Base-by-base conservation (phyloP, 2,113 vertebrate genomes). In the Odobenus rosmarus region DNA sequence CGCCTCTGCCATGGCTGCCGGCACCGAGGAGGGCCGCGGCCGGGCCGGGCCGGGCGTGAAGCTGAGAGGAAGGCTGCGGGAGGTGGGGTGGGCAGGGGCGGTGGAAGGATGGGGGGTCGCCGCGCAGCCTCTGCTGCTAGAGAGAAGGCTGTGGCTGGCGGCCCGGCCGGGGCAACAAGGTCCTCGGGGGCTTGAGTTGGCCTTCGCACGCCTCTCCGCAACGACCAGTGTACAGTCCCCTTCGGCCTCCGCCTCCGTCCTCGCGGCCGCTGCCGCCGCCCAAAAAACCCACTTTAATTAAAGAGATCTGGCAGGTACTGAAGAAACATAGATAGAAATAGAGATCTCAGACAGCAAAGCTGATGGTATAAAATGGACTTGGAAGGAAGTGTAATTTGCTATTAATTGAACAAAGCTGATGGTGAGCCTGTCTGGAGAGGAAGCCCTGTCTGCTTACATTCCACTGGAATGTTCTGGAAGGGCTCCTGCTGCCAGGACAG, bases 171-270 rank as follows among this genome's bases (percentile, higher is more conserved):
- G 94, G 69, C 93, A 83, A 94, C 96, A 69, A 79, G 64, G 81
- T 89, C 95, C 93, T 94, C 72, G n/a, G 57, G 64, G 64, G 69
- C 86, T 97, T 95, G 49, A 24, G 36, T 55, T 57, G 94, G 79
- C 89, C 88, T 72, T 79, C 95, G 64, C 98, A 91, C 97, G 98
- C 98, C 98, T 97, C 98, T 97, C 98, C 90, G 71, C 98, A 97
- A 96, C 93, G 98, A 69, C 64, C 72, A 5, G 74, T 36, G 87
- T 51, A 24, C 92, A 71, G 97, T 98, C 96, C 76, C 42, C 91
- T 96, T 96, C 98, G 61, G 82, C 51, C 85, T 96, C 74, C 62
- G 90, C 93, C 98, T 76, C 94, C 80, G 82, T 90, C 98, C 81
- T 95, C 96, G 85, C 91, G 93, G 72, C 95, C n/a, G 97, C 97